Percentiles rank a stretch among this genome's conserved stretches.
phyloP scores from a whole-genome alignment of 2,888 invertebrate genomes.

The Tenodera sinensis region DNA sequence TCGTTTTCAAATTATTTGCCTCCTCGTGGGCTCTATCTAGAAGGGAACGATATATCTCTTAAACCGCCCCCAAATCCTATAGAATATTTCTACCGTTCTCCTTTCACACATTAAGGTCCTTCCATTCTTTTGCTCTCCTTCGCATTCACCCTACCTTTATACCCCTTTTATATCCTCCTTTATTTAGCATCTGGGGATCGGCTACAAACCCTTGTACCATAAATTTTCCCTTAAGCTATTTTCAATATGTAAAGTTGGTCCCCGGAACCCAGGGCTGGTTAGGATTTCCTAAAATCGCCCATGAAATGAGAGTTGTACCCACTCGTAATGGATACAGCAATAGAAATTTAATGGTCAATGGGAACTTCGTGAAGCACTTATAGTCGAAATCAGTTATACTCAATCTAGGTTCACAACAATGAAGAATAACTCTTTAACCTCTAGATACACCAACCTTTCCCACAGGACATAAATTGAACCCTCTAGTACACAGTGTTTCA shows the following conservation, averaged over 20 bases:
- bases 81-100: background rate
- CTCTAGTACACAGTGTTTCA: too few relatives aligned
- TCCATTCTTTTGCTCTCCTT: background rate
- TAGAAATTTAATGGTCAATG: background rate
- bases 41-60: background rate
- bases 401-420: background rate
- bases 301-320: background rate
- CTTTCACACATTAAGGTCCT: background rate
- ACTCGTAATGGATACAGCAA: background rate
- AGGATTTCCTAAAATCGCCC: background rate
- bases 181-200: background rate
- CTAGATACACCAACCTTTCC: too few relatives aligned
- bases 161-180: background rate
- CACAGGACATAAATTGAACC: too few relatives aligned
- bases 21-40: background rate
- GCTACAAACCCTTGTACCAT: background rate
- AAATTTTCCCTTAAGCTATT: background rate
- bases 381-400: background rate
- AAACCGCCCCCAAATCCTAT: background rate
- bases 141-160: background rate
- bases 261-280: background rate
- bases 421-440: background rate
- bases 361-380: background rate
- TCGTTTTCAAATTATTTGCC: background rate
- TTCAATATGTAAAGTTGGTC: background rate